Evolutionary conservation across 1,140 invertebrate genomes (phyloP).

Genomic region (Bradynema listronoti): DNA sequence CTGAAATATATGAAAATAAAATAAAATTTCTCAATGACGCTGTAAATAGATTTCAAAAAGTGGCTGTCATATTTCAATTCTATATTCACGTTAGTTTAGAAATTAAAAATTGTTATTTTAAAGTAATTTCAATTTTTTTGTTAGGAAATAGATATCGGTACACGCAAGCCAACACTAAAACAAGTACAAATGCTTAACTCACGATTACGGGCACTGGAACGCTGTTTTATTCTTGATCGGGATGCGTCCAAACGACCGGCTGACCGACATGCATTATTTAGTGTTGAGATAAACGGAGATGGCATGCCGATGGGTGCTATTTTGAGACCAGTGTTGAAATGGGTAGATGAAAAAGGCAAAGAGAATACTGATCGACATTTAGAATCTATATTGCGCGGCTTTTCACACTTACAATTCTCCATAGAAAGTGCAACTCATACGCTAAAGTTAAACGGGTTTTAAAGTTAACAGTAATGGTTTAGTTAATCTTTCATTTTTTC

Average conservation of each 20-base stretch:
- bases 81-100: slow-evolving; percentile 14
- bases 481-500: no score
- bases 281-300: no score
- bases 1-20: slow-evolving; percentile 14
- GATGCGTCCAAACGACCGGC: slow-evolving; percentile 6
- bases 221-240: slow-evolving; percentile 21
- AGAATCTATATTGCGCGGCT: slow-evolving; percentile 14
- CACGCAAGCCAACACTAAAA: slow-evolving; percentile 8
- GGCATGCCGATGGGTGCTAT: slow-evolving; percentile 4
- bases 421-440: slow-evolving; percentile 13
- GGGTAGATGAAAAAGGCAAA: neutral
- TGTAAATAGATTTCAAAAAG: slow-evolving; percentile 16
- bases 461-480: no score
- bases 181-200: slow-evolving; percentile 22
- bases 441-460: slow-evolving; percentile 9
- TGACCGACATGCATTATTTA: no score
- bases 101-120: slow-evolving; percentile 10
- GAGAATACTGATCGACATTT: slow-evolving; percentile 18
- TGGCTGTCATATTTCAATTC: slow-evolving; percentile 19
- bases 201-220: slow-evolving; percentile 17
- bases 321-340: neutral
- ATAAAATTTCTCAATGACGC: slow-evolving; percentile 18
- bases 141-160: slow-evolving; percentile 25
- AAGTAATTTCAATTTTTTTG: neutral
- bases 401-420: slow-evolving; percentile 16